phyloP scores from a whole-genome alignment of 1,140 invertebrate genomes.

The Danaus plexippus region DNA sequence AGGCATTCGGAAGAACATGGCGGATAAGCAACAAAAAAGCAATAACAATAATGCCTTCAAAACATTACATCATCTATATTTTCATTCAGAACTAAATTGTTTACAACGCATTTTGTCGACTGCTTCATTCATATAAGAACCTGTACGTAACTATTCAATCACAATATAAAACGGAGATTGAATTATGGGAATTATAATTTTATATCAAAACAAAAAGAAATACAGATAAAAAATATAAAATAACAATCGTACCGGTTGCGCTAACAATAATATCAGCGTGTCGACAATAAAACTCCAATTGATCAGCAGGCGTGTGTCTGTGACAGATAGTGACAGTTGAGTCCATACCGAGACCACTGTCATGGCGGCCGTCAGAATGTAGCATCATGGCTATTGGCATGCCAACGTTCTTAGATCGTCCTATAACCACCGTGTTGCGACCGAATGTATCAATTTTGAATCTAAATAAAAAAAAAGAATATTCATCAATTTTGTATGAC shows the following conservation, averaged over 20 bases:
- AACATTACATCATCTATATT: too few relatives aligned
- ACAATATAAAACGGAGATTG: too few relatives aligned
- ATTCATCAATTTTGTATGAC: too few relatives aligned
- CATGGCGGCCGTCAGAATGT: slow-evolving; percentile 81
- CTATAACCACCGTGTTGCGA: slow-evolving; percentile 89
- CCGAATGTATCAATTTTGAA: slow-evolving; percentile 83
- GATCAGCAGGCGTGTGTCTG: slow-evolving; percentile 84
- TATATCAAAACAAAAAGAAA: slow-evolving; percentile 10
- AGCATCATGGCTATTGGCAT: slow-evolving; percentile 87
- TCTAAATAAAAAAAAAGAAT: slow-evolving; percentile 71
- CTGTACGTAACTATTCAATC: too few relatives aligned
- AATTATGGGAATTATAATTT: too few relatives aligned
- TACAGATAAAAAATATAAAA: neutral
- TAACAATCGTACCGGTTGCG: slow-evolving; percentile 75
- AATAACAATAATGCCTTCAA: too few relatives aligned
- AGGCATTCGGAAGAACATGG: too few relatives aligned
- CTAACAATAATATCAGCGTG: slow-evolving; percentile 88
- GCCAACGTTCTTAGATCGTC: slow-evolving; percentile 91
- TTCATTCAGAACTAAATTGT: too few relatives aligned
- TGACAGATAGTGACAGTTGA: slow-evolving; percentile 92
- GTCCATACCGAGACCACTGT: slow-evolving; percentile 77
- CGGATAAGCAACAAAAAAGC: too few relatives aligned
- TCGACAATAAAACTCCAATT: slow-evolving; percentile 78
- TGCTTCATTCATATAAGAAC: too few relatives aligned
- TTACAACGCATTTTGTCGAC: too few relatives aligned